Percentiles rank a stretch among this genome's conserved stretches.
Conservation (phyloP, 2,888 invertebrate species). For the Opisthograptis luteolata region DNA sequence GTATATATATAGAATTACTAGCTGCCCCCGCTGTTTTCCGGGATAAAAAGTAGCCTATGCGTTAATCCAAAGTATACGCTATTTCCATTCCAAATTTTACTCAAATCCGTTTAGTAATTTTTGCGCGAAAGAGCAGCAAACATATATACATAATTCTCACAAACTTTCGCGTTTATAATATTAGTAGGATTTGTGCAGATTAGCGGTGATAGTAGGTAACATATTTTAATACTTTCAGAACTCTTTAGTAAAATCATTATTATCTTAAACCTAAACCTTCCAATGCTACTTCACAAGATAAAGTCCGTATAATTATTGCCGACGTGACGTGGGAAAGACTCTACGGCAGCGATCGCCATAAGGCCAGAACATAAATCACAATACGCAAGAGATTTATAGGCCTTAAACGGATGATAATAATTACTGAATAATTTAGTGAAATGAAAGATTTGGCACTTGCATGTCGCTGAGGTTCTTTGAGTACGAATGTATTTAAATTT, state of each 20-base stretch:
- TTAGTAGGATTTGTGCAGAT: not conserved
- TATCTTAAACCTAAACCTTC: constrained; percentile 8
- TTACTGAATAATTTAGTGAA: constrained; percentile 49
- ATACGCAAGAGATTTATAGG: constrained; percentile 63
- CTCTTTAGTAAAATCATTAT: constrained; percentile 1
- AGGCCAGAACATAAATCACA: constrained; percentile 65
- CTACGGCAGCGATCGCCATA: constrained; percentile 61
- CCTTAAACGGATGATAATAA: constrained; percentile 64
- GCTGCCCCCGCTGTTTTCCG: too few relatives aligned
- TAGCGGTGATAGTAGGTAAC: not conserved
- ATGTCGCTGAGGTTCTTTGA: not conserved
- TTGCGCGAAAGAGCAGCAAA: too few relatives aligned
- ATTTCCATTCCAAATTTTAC: too few relatives aligned
- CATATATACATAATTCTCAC: too few relatives aligned
- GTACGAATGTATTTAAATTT: too few relatives aligned
- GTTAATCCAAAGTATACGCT: too few relatives aligned
- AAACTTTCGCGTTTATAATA: too few relatives aligned
- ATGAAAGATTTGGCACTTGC: constrained; percentile 26
- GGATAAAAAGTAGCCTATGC: too few relatives aligned
- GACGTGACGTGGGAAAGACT: constrained; percentile 52
- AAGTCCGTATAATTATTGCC: constrained; percentile 46
- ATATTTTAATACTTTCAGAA: not conserved
- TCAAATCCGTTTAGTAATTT: too few relatives aligned
- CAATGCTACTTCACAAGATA: constrained; percentile 11
- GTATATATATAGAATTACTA: too few relatives aligned